Percentiles rank a stretch among this genome's conserved stretches.
These are phyloP conservation scores for Perizoma flavofasciatum DNA, from an alignment of 2,888 invertebrate species.

Conservation along the genomic window DNA sequence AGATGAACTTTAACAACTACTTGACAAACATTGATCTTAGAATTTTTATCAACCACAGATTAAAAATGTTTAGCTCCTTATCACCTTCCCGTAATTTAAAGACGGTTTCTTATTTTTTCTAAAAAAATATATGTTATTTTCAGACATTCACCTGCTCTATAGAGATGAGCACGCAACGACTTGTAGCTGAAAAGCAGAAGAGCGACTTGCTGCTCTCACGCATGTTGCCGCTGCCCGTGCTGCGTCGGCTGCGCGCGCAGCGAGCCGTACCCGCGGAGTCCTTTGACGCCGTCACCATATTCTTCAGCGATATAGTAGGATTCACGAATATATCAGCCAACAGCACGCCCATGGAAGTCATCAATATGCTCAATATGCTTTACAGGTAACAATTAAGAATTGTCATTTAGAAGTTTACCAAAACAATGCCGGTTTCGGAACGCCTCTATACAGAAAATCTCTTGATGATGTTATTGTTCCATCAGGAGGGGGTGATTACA, in stretches of 20 bases:
- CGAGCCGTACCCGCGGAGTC: constrained; percentile 85
- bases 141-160: constrained; percentile 79
- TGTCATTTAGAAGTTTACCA: too few relatives aligned
- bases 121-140: not conserved
- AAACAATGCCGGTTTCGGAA: too few relatives aligned
- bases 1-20: too few relatives aligned
- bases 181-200: constrained; percentile 82
- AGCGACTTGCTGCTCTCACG: constrained; percentile 83
- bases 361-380: constrained; percentile 88
- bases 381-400: constrained; percentile 76
- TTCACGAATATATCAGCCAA: constrained; percentile 86
- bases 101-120: too few relatives aligned
- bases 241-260: constrained; percentile 79
- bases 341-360: constrained; percentile 86
- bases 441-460: too few relatives aligned
- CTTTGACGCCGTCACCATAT: constrained; percentile 87
- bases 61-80: too few relatives aligned
- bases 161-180: constrained; percentile 74
- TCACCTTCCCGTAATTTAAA: too few relatives aligned
- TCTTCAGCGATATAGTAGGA: constrained; percentile 88
- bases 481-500: too few relatives aligned
- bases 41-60: too few relatives aligned
- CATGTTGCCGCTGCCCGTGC: constrained; percentile 84
- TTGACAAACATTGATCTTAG: too few relatives aligned
- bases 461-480: too few relatives aligned